A percentile compares a stretch with the other conserved stretches of the same genome.
These are phyloP conservation scores for Pogoniulus pusillus DNA, from an alignment of 2,797 vertebrate species.

Conservation along the genomic window DNA sequence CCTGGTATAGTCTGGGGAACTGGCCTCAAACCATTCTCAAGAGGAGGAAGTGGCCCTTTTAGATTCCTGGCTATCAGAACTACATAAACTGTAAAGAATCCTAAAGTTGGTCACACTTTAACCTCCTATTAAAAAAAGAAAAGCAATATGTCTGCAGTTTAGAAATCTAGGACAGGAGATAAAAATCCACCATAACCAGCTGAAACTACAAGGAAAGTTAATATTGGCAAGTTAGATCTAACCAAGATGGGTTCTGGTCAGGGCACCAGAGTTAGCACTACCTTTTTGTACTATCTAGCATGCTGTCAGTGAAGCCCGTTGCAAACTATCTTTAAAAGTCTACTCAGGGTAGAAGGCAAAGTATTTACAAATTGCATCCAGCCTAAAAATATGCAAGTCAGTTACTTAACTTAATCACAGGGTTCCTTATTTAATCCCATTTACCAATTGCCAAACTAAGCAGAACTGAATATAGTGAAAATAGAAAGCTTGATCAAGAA, in stretches of 20 bases:
- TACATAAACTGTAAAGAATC: neutral
- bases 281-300: neutral
- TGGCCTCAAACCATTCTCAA: neutral
- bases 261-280: neutral
- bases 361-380: neutral
- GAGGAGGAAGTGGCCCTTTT: neutral
- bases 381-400: neutral
- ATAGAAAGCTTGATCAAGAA: neutral
- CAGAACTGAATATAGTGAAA: neutral
- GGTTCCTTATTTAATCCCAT: neutral
- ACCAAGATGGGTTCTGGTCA: neutral
- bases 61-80: neutral
- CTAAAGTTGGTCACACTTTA: neutral
- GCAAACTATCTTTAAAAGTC: neutral
- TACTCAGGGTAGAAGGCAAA: neutral
- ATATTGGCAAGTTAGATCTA: constrained; percentile 16
- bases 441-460: neutral
- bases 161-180: constrained; percentile 9
- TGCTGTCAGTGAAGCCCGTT: neutral
- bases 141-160: neutral
- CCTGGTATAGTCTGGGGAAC: neutral
- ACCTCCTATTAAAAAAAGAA: neutral
- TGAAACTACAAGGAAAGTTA: constrained; percentile 23
- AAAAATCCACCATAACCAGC: neutral
- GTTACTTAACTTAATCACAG: neutral